These are phyloP conservation scores for Oxystoma pomonae DNA, from an alignment of 2,888 invertebrate species.

Conservation along the genomic window DNA sequence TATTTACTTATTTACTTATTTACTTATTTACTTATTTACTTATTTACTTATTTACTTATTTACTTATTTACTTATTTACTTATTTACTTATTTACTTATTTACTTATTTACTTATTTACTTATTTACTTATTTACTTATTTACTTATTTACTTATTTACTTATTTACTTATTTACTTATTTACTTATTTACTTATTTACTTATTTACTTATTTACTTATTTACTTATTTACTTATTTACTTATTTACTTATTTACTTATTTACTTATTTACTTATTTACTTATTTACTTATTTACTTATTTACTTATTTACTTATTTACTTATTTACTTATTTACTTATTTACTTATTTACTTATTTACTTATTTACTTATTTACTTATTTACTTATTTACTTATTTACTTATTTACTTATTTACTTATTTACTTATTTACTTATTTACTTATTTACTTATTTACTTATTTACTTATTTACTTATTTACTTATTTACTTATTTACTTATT, in stretches of 20 bases:
- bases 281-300: constrained; percentile 5
- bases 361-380: neutral
- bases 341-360: neutral
- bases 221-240: constrained; percentile 9
- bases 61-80: constrained; percentile 9
- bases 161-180: constrained; percentile 9
- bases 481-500: neutral
- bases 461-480: neutral
- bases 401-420: neutral
- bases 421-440: neutral
- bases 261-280: constrained; percentile 7
- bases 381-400: neutral
- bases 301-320: constrained; percentile 4
- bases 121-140: constrained; percentile 9
- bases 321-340: neutral
- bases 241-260: constrained; percentile 6
- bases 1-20: constrained; percentile 8
- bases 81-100: neutral
- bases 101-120: neutral
- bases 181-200: constrained; percentile 9
- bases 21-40: constrained; percentile 9
- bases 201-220: constrained; percentile 9
- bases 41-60: constrained; percentile 9
- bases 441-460: neutral
- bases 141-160: constrained; percentile 9